Conservation (phyloP, 2,888 invertebrate species). For the Caenorhabditis sp. region DNA sequence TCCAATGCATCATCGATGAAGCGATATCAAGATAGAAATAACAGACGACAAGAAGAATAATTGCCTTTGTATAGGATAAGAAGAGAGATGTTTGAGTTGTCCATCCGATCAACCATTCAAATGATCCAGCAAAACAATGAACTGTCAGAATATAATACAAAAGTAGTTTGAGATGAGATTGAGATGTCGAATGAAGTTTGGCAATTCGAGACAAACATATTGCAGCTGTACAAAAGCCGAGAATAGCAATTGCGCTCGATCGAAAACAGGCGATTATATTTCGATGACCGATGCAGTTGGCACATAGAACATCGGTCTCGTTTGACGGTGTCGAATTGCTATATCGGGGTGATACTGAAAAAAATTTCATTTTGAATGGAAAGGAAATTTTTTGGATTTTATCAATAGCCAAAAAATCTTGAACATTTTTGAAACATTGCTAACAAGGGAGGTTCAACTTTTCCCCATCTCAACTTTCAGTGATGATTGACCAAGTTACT, state of each 20-base stretch:
- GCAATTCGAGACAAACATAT: constrained; percentile 43
- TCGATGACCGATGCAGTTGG: constrained; percentile 42
- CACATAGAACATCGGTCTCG: constrained; percentile 44
- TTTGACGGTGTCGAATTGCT: constrained; percentile 2
- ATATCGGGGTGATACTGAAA: neutral
- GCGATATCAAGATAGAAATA: constrained; percentile 61
- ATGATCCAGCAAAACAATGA: constrained; percentile 55
- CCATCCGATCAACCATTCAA: constrained; percentile 63
- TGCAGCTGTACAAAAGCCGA: constrained; percentile 41
- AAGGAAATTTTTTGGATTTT: too few species aligned
- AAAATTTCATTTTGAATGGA: too few species aligned
- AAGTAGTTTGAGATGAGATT: constrained; percentile 45
- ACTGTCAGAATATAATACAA: constrained; percentile 52
- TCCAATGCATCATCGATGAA: constrained; percentile 59
- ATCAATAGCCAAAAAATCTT: too few species aligned
- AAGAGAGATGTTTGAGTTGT: constrained; percentile 48
- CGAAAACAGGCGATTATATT: constrained; percentile 47
- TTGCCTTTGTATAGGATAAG: constrained; percentile 54
- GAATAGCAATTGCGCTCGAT: constrained; percentile 37
- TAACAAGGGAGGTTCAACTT: too few species aligned
- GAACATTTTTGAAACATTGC: too few species aligned
- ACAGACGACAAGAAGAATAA: constrained; percentile 55
- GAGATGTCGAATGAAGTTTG: constrained; percentile 43
- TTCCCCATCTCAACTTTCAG: too few species aligned
- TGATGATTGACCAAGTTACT: too few species aligned